Base-by-base conservation (phyloP, 2,797 vertebrate genomes). In the Moxostoma hubbsi region DNA sequence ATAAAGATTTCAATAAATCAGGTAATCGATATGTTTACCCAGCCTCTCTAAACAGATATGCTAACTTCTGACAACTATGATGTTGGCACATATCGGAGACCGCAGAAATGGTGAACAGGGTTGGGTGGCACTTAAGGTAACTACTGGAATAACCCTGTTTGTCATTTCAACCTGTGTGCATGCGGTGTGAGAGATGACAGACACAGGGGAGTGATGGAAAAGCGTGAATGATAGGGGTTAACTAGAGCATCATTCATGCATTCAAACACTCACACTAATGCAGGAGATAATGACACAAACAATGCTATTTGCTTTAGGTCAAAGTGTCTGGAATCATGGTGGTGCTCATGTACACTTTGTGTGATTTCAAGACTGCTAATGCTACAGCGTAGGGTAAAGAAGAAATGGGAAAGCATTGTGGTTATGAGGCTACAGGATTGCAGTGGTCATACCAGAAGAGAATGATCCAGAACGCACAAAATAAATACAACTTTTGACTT, bases 371-470 rank as follows among this genome's bases (percentile, higher is more conserved):
- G 9, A 36, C 36, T 43, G 24, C 16, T 58, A 8, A 24, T n/a
- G 36, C 61, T 63, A 64, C 62, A 46, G 43, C 62, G 10, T 11
- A 53, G 9, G 54, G 63, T 49, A 36, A 57, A 11, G 15, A 6
- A 36, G 24, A 15, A 9, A 72, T 11, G 9, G 15, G 43, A 49
- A 55, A 64, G 68, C 45, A 9, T 47, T 15, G 36, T 47, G 68
- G 45, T 58, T 55, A 43, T 58, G 69, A 49, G 61, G 55, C 46
- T 66, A 66, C 18, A 45, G 62, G 77, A 45, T 73, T 79, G 76
- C 67, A 78, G 67, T 78, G 65, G 54, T 67, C 63, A 47, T n/a
- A 51, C 16, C 16, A 75, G 18, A 10, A 5, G 16, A 15, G 9
- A 75, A 47, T 24, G 45, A 18, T 55, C 4, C 49, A 63, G 36